Evolutionary conservation across 64 coral and sea anemone species (phyloP), one percentile per base, ranked within the genome.

Genomic region (Pocillopora damicornis): DNA sequence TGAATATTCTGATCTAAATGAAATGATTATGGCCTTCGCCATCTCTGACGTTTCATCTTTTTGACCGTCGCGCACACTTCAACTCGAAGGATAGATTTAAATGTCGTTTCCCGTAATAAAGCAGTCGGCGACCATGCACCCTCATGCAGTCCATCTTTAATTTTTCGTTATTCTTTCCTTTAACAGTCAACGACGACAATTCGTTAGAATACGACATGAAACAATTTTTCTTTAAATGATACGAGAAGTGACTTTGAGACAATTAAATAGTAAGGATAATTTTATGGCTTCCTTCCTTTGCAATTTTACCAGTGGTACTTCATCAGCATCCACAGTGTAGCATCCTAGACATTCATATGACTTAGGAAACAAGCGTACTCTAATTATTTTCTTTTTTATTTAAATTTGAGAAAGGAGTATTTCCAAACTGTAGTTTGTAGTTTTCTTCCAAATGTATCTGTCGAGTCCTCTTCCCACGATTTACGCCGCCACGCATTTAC

Each of bases 311-410:
- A 71, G 38, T 5, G 58, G 77, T 35, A 79, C 77, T 72, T 71
- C 2, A 57, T 72, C 22, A 61, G 18, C 13, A 81, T 63, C 35
- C 23, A n/a, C 59, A 16, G 63, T 38, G 57, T 65, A 58, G 38
- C 81, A 73, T 36, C 65, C 26, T 18, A 72, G 42, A 85, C 67
- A 85, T 73, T 83, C 80, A 38, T 66, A 73, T 11, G 9, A 83
- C 42, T 67, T 20, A 45, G 26, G 60, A 63, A 63, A 1, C 13
- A 17, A 25, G 61, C 62, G 11, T 45, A 68, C 65, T 66, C 61
- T 63, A n/a, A 64, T 81, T 25, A 38, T 81, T 10, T 61, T 63
- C 7, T 51, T 7, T 51, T 51, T 51, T 51, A 7, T 2, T 7
- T 51, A 4, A 51, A 51, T 0, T 51, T 71, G 25, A 23, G 22